phyloP scores from a whole-genome alignment of 2,888 invertebrate species.

The Scaptomyza cyrtandrae region DNA sequence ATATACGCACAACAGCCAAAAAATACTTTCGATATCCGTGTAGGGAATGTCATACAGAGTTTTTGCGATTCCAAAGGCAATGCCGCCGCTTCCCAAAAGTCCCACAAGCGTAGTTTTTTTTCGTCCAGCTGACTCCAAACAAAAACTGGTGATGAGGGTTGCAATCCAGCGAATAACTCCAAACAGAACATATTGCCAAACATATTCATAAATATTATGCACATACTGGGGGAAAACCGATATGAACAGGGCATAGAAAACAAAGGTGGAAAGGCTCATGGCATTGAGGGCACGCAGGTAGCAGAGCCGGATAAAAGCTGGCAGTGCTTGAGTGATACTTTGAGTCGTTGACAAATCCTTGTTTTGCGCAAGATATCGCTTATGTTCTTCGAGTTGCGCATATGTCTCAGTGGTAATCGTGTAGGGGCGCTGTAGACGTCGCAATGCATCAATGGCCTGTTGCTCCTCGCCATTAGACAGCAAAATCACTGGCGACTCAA shows the following conservation, averaged over 20 bases:
- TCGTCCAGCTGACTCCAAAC: conserved; percentile 69
- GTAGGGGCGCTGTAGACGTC: conserved; percentile 70
- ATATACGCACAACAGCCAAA: conserved; percentile 50
- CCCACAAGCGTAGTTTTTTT: conserved; percentile 62
- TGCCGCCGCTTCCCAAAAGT: conserved; percentile 47
- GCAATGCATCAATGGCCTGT: conserved; percentile 70
- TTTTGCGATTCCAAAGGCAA: conserved; percentile 57
- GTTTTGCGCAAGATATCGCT: conserved; percentile 72
- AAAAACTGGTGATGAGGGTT: conserved; percentile 27
- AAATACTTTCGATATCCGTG: neutral
- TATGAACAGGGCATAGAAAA: conserved; percentile 11
- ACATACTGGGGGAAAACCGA: fast-evolving
- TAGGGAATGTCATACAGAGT: neutral
- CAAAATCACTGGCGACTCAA: conserved; percentile 78
- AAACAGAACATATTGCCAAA: conserved; percentile 49
- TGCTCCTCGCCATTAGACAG: conserved; percentile 69
- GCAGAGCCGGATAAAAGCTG: conserved; percentile 63
- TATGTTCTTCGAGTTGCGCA: conserved; percentile 73
- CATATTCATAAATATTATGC: fast-evolving
- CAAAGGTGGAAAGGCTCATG: conserved; percentile 55
- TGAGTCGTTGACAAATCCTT: conserved; percentile 42
- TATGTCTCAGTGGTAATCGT: conserved; percentile 68
- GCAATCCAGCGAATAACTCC: conserved; percentile 60
- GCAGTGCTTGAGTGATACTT: conserved; percentile 52
- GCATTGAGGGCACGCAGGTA: conserved; percentile 67